These are phyloP conservation scores for Thalassoma bifasciatum DNA, from an alignment of 2,113 vertebrate genomes.

Conservation along the genomic window DNA sequence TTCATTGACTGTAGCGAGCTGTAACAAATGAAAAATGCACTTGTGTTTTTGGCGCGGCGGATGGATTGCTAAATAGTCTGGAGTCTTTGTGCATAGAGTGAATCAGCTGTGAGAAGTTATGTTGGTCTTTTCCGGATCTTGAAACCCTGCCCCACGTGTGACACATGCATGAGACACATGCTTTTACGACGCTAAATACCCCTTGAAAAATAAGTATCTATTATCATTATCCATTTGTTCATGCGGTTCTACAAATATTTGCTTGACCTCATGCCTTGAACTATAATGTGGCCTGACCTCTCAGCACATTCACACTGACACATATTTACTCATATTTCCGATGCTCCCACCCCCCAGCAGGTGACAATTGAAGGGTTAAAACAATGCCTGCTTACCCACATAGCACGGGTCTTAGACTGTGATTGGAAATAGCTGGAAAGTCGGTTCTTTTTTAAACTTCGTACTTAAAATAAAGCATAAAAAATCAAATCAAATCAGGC, in stretches of 20 bases:
- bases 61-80: conserved; percentile 60
- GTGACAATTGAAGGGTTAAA: conserved; percentile 79
- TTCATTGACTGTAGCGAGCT: conserved; percentile 69
- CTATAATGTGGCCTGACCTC: conserved; percentile 41
- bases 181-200: conserved; percentile 17
- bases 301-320: conserved; percentile 56
- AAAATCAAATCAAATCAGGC: conserved; percentile 1
- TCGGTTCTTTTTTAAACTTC: background rate
- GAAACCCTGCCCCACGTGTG: conserved; percentile 50
- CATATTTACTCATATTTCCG: conserved; percentile 37
- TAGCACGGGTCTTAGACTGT: conserved; percentile 31
- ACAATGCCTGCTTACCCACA: conserved; percentile 59
- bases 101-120: conserved; percentile 74
- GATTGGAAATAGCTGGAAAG: conserved; percentile 21
- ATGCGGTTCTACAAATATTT: conserved; percentile 22
- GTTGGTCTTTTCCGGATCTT: conserved; percentile 57
- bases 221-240: background rate
- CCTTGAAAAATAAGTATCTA: background rate
- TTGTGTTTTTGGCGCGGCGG: conserved; percentile 63
- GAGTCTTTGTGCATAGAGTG: conserved; percentile 60
- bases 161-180: conserved; percentile 21
- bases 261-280: conserved; percentile 38
- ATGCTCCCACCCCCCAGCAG: conserved; percentile 50
- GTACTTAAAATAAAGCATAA: conserved; percentile 1
- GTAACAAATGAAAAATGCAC: conserved; percentile 71